Conservation (phyloP, 2,113 vertebrate species). For the Camelus bactrianus region DNA sequence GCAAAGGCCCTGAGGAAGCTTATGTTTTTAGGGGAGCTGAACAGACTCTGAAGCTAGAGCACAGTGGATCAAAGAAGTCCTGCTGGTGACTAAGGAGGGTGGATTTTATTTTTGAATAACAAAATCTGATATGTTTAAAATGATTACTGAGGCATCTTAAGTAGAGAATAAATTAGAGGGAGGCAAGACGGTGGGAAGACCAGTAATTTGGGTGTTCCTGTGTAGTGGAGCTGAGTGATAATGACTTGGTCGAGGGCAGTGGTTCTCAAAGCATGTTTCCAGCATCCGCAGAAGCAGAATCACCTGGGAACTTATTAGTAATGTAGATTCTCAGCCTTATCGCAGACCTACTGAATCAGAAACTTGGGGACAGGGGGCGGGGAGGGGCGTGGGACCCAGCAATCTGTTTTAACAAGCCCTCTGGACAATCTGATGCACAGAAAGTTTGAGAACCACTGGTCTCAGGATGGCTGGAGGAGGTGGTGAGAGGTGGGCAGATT, state of each 20-base stretch:
- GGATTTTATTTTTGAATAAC: not conserved
- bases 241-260: not conserved
- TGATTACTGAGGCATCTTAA: not conserved
- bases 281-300: not conserved
- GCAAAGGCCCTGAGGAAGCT: not conserved
- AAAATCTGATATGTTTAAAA: not conserved
- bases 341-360: not conserved
- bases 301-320: not conserved
- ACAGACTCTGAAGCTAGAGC: not conserved
- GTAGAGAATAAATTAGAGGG: not conserved
- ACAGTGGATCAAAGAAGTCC: not conserved
- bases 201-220: not conserved
- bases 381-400: accelerated
- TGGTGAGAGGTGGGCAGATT: not conserved
- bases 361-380: accelerated
- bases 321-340: not conserved
- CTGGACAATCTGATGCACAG: accelerated
- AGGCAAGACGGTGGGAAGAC: not conserved
- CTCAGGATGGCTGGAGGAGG: not conserved
- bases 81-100: not conserved
- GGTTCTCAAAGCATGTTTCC: not conserved
- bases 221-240: not conserved
- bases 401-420: not conserved
- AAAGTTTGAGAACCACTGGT: not conserved
- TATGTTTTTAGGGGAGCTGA: not conserved